These are phyloP conservation scores for Archips crataeganus DNA, from an alignment of 2,888 invertebrate genomes.

Conservation along the genomic window DNA sequence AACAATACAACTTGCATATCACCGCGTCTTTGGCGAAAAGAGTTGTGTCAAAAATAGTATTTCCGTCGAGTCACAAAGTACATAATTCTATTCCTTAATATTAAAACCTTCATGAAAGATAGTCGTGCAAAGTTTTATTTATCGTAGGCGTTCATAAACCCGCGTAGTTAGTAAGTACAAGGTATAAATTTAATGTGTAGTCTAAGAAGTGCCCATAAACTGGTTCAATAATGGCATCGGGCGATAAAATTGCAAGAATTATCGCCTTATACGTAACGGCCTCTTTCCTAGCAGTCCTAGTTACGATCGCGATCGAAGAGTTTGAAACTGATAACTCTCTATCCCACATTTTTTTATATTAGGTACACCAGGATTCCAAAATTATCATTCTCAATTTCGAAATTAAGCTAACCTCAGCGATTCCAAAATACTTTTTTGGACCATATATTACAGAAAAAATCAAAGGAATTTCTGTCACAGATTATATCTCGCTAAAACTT, in stretches of 20 bases:
- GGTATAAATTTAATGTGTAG: conserved; percentile 23
- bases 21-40: conserved; percentile 17
- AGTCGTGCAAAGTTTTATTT: background rate
- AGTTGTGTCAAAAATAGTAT: conserved; percentile 7
- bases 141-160: background rate
- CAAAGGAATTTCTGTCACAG: background rate
- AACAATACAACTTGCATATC: conserved; percentile 28
- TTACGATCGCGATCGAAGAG: conserved; percentile 14
- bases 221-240: conserved; percentile 16
- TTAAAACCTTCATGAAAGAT: background rate
- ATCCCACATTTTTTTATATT: too few relatives aligned
- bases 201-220: conserved; percentile 31
- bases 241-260: conserved; percentile 35
- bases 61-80: conserved; percentile 7
- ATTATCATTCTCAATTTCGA: background rate
- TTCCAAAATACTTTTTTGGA: background rate
- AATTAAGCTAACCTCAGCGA: background rate
- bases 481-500: background rate
- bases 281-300: conserved; percentile 33
- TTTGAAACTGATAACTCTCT: background rate
- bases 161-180: background rate
- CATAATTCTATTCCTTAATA: background rate
- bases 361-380: too few relatives aligned
- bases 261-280: conserved; percentile 37
- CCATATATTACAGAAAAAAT: too few relatives aligned